Base-by-base conservation (phyloP, 2,113 vertebrate genomes). In the Passer domesticus region DNA sequence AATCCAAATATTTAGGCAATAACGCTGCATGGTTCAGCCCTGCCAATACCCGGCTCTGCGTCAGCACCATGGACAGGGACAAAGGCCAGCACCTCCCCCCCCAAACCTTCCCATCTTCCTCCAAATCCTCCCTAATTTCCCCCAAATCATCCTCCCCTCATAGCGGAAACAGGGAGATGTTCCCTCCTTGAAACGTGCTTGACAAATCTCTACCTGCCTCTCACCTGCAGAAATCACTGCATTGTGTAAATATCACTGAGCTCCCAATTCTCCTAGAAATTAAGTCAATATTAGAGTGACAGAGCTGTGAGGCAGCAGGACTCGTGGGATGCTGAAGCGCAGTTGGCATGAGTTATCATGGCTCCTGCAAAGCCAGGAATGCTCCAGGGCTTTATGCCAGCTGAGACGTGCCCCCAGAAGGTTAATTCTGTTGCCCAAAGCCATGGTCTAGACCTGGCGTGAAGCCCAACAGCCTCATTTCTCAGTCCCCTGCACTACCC, bases 11-110 rank as follows among this genome's bases (percentile, higher is more conserved):
- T 81, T 66, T 66, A 58, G 55, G 66, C 50, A 68, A 7, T 9
- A 31, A 35, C 13, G 1, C 11, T 3, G 9, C 7, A 0, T 3
- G 22, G 31, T 5, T 41, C 64, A 56, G 62, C 9, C 1, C 27
- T 2, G 35, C n/a, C 43, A 5, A 22, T 0, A 14, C 13, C 15
- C 2, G 7, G 13, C 24, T 13, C 46, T 18, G 17, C 9, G 49
- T 96, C 94, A 97, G 97, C 83, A 96, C 88, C 92, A 96, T 53
- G 94, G 94, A 96, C 82, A 92, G 81, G 33, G 87, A 43, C 87
- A 39, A 39, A 13, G 0, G 0, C 28, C 5, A 0, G 13, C 53
- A 7, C 23, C 67, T 21, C 25, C 3, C 28, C 35, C 47, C 63
- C 68, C 37, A 15, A 30, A 23, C 24, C 5, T 5, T 31, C 11